A percentile compares a stretch with the other conserved stretches of the same genome.
Evolutionary conservation across 2,113 vertebrate species (phyloP).

Genomic region (Marmota flaviventris): DNA sequence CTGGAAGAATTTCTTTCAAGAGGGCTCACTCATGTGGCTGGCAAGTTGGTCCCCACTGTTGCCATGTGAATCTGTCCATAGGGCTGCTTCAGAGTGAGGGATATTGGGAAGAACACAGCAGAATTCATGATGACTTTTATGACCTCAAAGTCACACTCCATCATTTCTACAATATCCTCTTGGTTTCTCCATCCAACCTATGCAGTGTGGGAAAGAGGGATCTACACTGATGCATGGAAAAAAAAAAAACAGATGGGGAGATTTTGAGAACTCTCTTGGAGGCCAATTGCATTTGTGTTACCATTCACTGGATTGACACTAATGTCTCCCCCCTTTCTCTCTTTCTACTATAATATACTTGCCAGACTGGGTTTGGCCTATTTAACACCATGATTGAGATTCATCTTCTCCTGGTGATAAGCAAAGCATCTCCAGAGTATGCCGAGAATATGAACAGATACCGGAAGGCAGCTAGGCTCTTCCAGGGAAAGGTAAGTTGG

Average conservation of each 20-base stretch:
- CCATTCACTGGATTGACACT: not conserved
- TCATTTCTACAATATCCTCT: not conserved
- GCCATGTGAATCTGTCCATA: not conserved
- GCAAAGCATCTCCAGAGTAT: constrained; percentile 89
- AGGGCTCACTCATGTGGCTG: not conserved
- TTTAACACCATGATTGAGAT: constrained; percentile 91
- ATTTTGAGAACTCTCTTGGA: not conserved
- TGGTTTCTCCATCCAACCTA: not conserved
- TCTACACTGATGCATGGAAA: not conserved
- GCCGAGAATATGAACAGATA: constrained; percentile 85
- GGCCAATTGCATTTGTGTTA: not conserved
- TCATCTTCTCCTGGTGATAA: constrained; percentile 94
- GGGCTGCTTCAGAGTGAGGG: not conserved
- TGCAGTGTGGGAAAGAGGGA: not conserved
- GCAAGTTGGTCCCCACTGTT: not conserved
- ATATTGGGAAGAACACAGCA: not conserved
- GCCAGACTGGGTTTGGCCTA: constrained; percentile 92
- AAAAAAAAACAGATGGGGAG: not conserved
- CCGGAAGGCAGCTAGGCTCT: constrained; percentile 88
- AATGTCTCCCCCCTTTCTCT: not conserved
- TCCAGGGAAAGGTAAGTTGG: constrained; percentile 91
- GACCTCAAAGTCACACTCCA: not conserved
- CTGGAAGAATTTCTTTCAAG: not conserved
- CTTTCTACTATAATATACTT: constrained; percentile 60
- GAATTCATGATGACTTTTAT: not conserved